Evolutionary conservation across 2,797 vertebrate species (phyloP).

Genomic region (Darevskia nairensis): DNA sequence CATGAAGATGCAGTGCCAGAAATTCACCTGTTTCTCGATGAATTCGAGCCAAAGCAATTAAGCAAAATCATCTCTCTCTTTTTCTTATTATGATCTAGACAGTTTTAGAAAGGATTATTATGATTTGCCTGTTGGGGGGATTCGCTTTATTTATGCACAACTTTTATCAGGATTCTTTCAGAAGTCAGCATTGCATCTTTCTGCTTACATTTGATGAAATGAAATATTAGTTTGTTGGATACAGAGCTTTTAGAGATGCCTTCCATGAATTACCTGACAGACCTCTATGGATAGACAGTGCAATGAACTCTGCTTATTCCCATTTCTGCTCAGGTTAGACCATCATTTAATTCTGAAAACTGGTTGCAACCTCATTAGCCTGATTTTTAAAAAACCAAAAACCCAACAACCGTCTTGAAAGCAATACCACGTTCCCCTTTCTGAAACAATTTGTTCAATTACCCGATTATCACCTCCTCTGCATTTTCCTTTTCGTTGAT

Average conservation of each 20-base stretch:
- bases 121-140: not conserved
- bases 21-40: not conserved
- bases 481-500: not conserved
- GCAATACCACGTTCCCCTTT: not conserved
- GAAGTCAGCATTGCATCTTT: not conserved
- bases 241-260: not conserved
- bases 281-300: not conserved
- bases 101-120: not conserved
- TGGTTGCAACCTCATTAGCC: not conserved
- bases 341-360: not conserved
- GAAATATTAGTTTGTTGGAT: not conserved
- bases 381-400: not conserved
- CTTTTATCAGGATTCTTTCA: not conserved
- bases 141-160: not conserved
- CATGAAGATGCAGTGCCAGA: not conserved
- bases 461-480: conserved; percentile 14
- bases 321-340: not conserved
- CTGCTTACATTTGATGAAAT: not conserved
- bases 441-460: conserved; percentile 15
- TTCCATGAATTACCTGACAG: not conserved
- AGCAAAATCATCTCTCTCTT: not conserved
- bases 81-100: no score
- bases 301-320: not conserved
- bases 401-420: not conserved
- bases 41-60: not conserved